Evolutionary conservation across 1,140 invertebrate species (phyloP).

Genomic region (Plectrocnemia conspersa): DNA sequence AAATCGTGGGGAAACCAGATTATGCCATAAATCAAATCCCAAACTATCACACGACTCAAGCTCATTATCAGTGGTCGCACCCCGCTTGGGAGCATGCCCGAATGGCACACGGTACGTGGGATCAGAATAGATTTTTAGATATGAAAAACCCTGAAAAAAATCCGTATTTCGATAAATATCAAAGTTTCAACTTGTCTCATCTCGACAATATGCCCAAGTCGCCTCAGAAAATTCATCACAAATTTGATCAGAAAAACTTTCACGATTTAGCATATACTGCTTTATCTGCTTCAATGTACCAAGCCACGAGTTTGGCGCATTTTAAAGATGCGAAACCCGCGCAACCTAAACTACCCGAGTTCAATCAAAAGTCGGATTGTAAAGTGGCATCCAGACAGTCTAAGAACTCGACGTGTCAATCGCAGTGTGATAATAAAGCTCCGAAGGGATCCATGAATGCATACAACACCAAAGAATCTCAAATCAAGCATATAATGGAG

Average conservation of each 20-base stretch:
- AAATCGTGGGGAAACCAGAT: slow-evolving; percentile 50
- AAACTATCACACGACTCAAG: slow-evolving; percentile 55
- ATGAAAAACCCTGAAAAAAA: slow-evolving; percentile 49
- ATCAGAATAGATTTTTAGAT: slow-evolving; percentile 47
- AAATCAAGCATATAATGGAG: slow-evolving; percentile 50
- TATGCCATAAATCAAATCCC: slow-evolving; percentile 57
- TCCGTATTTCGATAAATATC: slow-evolving; percentile 48
- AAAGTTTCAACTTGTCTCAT: slow-evolving; percentile 53
- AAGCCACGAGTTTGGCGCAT: slow-evolving; percentile 42
- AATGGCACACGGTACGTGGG: slow-evolving; percentile 47
- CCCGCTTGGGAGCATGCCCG: slow-evolving; percentile 53
- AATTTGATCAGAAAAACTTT: slow-evolving; percentile 50
- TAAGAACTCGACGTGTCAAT: slow-evolving; percentile 48
- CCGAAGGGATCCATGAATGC: slow-evolving; percentile 14
- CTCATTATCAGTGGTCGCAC: slow-evolving; percentile 58
- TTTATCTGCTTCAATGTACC: slow-evolving; percentile 44
- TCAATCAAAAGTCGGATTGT: slow-evolving; percentile 46
- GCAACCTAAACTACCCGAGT: slow-evolving; percentile 44
- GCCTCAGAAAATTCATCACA: slow-evolving; percentile 47
- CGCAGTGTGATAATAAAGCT: slow-evolving; percentile 47
- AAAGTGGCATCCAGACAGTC: slow-evolving; percentile 46
- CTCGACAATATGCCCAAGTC: slow-evolving; percentile 53
- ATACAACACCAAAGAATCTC: slow-evolving; percentile 38
- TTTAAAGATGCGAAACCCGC: slow-evolving; percentile 47
- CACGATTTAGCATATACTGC: slow-evolving; percentile 48